These are phyloP conservation scores for Drosophila albomicans DNA, from an alignment of 1,140 invertebrate genomes.

Conservation along the genomic window DNA sequence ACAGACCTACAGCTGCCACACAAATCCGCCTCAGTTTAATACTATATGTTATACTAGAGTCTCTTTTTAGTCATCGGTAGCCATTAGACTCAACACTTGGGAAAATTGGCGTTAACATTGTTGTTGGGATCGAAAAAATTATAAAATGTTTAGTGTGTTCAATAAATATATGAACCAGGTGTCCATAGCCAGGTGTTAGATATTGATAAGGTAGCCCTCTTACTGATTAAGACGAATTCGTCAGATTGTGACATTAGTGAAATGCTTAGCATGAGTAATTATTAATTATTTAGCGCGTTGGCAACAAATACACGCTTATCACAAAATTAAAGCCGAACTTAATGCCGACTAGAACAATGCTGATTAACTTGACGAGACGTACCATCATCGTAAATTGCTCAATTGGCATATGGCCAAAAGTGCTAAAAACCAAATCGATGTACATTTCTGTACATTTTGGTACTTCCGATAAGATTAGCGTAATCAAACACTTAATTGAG, in stretches of 20 bases:
- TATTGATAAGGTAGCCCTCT: slow-evolving; percentile 51
- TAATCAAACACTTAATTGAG: slow-evolving; percentile 54
- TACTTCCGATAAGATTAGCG: slow-evolving; percentile 65
- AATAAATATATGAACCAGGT: slow-evolving; percentile 68
- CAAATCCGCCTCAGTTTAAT: no score
- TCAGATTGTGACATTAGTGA: slow-evolving; percentile 18
- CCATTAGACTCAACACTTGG: background rate
- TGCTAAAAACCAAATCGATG: slow-evolving; percentile 26
- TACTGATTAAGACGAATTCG: slow-evolving; percentile 30
- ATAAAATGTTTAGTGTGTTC: slow-evolving; percentile 62
- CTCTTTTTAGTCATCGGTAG: background rate
- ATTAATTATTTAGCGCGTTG: slow-evolving; percentile 36
- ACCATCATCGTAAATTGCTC: background rate
- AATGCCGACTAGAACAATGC: background rate
- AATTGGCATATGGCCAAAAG: slow-evolving; percentile 1
- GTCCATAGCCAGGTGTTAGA: slow-evolving; percentile 66
- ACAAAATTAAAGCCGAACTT: slow-evolving; percentile 25
- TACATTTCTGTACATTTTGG: slow-evolving; percentile 37
- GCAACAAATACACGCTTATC: slow-evolving; percentile 40
- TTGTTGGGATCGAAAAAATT: slow-evolving; percentile 27
- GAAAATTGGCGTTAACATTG: background rate
- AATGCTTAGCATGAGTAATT: slow-evolving; percentile 39
- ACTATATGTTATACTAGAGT: background rate
- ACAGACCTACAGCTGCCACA: no score
- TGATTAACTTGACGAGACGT: background rate